A percentile compares a stretch with the other conserved stretches of the same genome.
Evolutionary conservation across 2,888 invertebrate genomes (phyloP).

Genomic region (Ramazzottius varieornatus): DNA sequence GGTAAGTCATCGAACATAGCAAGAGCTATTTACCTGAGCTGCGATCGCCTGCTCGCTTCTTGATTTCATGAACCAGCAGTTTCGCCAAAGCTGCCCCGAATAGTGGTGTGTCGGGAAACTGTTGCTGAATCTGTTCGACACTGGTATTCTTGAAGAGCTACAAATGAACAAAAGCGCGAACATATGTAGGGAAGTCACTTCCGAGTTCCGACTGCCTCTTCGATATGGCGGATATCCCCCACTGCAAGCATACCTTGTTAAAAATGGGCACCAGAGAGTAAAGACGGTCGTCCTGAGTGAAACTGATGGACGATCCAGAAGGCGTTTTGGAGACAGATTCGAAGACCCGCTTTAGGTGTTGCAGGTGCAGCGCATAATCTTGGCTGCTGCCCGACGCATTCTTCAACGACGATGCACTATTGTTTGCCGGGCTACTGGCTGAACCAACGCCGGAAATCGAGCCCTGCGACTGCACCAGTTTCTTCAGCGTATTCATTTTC

Average conservation of each 20-base stretch:
- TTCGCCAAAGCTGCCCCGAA: slow-evolving; percentile 25
- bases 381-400: not conserved
- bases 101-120: slow-evolving; percentile 27
- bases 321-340: not conserved
- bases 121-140: slow-evolving; percentile 22
- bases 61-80: slow-evolving; percentile 26
- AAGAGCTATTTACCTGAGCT: slow-evolving; percentile 35
- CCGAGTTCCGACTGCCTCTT: no score
- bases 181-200: no score
- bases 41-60: slow-evolving; percentile 42
- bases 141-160: slow-evolving; percentile 5
- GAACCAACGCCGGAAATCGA: not conserved
- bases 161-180: not conserved
- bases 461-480: not conserved
- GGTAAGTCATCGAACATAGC: no score
- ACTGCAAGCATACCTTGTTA: not conserved
- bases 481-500: not conserved
- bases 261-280: not conserved
- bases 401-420: not conserved
- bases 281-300: not conserved
- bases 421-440: not conserved
- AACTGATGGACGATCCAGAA: not conserved
- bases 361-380: not conserved
- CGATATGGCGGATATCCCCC: no score
- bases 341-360: not conserved